Percentiles rank a stretch among this genome's conserved stretches.
Conservation (phyloP, 37 sponge, comb jelly and placozoan genomes). For the Beroe forskalii region DNA sequence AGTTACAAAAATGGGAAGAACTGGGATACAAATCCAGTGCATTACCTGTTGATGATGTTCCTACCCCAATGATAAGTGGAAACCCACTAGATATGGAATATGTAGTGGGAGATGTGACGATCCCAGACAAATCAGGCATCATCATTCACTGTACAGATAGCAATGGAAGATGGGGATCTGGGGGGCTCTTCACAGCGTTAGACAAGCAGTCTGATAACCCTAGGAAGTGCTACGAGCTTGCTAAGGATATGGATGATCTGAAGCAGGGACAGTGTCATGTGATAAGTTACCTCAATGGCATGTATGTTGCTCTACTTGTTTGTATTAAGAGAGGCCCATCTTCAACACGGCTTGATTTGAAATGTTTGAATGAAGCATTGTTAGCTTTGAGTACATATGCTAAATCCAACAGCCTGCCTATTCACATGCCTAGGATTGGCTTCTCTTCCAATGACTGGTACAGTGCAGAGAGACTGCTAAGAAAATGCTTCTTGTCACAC, state of each 20-base stretch:
- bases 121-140: not conserved
- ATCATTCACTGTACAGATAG: conserved; percentile 12
- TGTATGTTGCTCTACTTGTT: conserved; percentile 9
- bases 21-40: not conserved
- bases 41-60: not conserved
- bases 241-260: conserved; percentile 53
- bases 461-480: not conserved
- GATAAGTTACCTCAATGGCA: not conserved
- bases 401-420: not conserved
- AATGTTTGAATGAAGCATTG: not conserved
- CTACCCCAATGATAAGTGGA: not conserved
- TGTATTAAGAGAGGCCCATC: conserved; percentile 5
- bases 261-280: conserved; percentile 13
- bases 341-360: not conserved
- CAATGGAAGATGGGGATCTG: conserved; percentile 6
- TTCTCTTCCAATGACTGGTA: conserved; percentile 27
- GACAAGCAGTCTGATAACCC: not conserved
- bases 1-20: not conserved
- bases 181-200: conserved; percentile 19
- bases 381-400: not conserved
- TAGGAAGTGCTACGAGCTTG: conserved; percentile 22
- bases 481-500: conserved; percentile 1
- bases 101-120: conserved; percentile 23
- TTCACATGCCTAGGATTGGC: conserved; percentile 26
- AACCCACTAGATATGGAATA: conserved; percentile 22